Evolutionary conservation across 2,888 invertebrate species (phyloP).

Genomic region (Xanthia togata): DNA sequence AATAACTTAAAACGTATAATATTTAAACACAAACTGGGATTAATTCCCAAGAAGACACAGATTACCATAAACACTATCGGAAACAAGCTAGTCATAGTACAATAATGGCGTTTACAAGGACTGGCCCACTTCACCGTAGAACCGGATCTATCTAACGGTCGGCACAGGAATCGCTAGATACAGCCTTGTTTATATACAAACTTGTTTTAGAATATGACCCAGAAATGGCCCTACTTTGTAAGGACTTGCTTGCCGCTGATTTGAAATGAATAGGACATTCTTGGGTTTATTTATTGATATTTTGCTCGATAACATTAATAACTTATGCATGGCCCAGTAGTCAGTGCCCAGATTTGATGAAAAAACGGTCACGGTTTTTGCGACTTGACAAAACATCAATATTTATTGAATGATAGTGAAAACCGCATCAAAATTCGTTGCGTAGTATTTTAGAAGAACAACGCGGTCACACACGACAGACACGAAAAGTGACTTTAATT

Average conservation of each 20-base stretch:
- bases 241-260: slow-evolving; percentile 37
- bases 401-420: no score
- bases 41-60: slow-evolving; percentile 19
- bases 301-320: not conserved
- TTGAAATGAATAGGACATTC: slow-evolving; percentile 20
- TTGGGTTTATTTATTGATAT: not conserved
- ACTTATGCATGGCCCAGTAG: not conserved
- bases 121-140: slow-evolving; percentile 47
- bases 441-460: not conserved
- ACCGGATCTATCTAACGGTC: slow-evolving; percentile 64
- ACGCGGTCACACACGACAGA: not conserved
- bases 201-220: slow-evolving; percentile 62
- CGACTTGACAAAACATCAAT: no score
- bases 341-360: no score
- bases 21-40: not conserved
- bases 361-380: not conserved
- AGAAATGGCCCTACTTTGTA: slow-evolving; percentile 43
- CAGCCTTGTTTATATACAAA: slow-evolving; percentile 61
- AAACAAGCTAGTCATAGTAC: slow-evolving; percentile 28
- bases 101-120: slow-evolving; percentile 51
- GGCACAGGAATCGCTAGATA: slow-evolving; percentile 62
- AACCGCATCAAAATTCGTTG: not conserved
- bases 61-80: slow-evolving; percentile 36
- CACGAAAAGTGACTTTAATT: not conserved
- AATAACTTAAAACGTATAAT: no score